Evolutionary conservation across 2,113 vertebrate species (phyloP).

Genomic region (Zosterops japonicus): DNA sequence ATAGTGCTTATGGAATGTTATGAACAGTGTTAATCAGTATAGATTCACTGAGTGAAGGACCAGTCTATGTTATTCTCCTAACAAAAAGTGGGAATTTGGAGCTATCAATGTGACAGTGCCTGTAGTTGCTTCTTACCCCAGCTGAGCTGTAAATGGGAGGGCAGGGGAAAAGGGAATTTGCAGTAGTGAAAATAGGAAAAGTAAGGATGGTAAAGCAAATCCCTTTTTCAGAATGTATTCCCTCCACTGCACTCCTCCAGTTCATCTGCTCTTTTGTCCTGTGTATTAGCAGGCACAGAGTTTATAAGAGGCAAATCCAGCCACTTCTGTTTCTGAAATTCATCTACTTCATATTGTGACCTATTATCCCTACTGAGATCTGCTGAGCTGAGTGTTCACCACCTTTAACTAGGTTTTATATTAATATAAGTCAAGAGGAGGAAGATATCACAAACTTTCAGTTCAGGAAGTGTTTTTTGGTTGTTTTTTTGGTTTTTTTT

Average conservation of each 20-base stretch:
- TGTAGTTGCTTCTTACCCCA: background rate
- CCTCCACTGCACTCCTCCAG: background rate
- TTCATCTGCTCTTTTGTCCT: conserved; percentile 18
- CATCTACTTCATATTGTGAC: background rate
- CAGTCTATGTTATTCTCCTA: background rate
- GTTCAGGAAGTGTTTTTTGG: background rate
- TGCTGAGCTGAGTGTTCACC: background rate
- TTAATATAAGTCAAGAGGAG: background rate
- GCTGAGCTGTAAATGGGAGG: background rate
- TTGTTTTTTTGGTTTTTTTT: background rate
- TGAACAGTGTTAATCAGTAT: background rate
- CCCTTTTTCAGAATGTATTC: background rate
- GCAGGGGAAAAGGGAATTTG: background rate
- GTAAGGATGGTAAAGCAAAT: background rate
- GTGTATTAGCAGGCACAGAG: background rate
- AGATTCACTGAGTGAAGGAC: background rate
- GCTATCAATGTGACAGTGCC: background rate
- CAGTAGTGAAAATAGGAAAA: background rate
- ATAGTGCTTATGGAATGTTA: background rate
- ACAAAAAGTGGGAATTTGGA: background rate
- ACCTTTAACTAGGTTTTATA: background rate
- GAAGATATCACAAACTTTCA: background rate
- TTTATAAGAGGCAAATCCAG: background rate
- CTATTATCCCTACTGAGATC: background rate
- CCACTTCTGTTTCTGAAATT: background rate